Evolutionary conservation across 1,140 invertebrate genomes (phyloP).

Genomic region (Hycleus cichorii): DNA sequence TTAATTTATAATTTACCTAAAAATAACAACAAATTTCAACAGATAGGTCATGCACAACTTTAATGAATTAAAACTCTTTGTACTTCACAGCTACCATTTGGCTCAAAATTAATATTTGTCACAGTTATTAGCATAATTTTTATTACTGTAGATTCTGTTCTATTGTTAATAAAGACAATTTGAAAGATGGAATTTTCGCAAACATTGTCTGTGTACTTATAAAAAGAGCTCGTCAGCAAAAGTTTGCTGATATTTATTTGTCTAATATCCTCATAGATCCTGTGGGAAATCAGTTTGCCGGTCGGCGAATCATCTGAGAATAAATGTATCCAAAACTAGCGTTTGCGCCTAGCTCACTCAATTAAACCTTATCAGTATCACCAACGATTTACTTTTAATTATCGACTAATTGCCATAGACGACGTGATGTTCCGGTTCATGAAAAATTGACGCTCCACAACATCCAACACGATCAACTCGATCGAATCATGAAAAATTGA

Average conservation of each 20-base stretch:
- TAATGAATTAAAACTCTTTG: too few relatives aligned
- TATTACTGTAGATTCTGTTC: too few relatives aligned
- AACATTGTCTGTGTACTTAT: conserved; percentile 6
- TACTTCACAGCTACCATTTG: too few relatives aligned
- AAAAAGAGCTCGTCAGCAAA: conserved; percentile 29
- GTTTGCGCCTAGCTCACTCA: conserved; percentile 13
- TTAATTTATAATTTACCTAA: too few relatives aligned
- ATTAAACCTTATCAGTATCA: conserved; percentile 14
- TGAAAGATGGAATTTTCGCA: conserved; percentile 1
- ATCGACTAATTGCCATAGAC: conserved; percentile 6
- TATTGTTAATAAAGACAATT: not conserved
- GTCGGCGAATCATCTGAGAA: conserved; percentile 20
- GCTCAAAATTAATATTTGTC: too few relatives aligned
- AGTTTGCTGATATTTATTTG: conserved; percentile 32
- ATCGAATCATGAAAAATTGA: too few relatives aligned
- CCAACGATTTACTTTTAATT: conserved; percentile 14
- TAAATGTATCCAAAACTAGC: conserved; percentile 13
- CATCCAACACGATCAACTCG: too few relatives aligned
- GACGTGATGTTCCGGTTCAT: too few relatives aligned
- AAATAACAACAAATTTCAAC: too few relatives aligned
- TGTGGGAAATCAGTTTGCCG: conserved; percentile 30
- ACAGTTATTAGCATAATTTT: too few relatives aligned
- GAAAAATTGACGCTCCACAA: too few relatives aligned
- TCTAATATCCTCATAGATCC: conserved; percentile 33
- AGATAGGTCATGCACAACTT: too few relatives aligned